Evolutionary conservation across 2,797 vertebrate genomes (phyloP).

Genomic region (Ceryle rudis): DNA sequence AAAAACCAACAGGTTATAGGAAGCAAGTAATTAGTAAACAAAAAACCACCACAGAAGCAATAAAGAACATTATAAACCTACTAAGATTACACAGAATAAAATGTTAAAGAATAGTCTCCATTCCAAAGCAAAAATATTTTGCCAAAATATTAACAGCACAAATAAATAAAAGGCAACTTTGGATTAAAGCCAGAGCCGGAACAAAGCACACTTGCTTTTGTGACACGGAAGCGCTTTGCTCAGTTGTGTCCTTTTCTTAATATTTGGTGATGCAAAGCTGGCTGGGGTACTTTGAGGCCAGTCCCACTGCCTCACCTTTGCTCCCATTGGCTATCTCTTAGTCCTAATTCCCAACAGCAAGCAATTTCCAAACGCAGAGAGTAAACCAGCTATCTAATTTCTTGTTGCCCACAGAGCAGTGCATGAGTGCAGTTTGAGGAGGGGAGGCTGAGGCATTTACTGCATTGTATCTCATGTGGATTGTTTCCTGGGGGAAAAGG

Average conservation of each 20-base stretch:
- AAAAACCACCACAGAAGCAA: slow-evolving; percentile 6
- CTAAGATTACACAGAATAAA: background rate
- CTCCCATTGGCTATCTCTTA: background rate
- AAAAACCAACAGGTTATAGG: background rate
- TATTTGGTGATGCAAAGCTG: background rate
- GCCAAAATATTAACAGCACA: slow-evolving; percentile 2
- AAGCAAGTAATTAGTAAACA: background rate
- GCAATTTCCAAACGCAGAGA: background rate
- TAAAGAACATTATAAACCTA: background rate
- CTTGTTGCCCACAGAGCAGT: background rate
- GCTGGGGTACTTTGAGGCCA: background rate
- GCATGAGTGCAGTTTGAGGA: background rate
- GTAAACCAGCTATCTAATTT: background rate
- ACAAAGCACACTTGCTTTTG: background rate
- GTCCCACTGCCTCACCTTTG: background rate
- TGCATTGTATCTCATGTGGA: background rate
- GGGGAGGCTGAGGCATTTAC: background rate
- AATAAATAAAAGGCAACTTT: background rate
- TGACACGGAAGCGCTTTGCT: background rate
- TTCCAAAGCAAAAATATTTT: background rate
- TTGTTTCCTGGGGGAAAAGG: background rate
- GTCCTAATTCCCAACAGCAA: background rate
- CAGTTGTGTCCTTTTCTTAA: background rate
- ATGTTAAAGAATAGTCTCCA: background rate
- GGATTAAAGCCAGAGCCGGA: background rate